Conservation (phyloP, 2,797 vertebrate species). For the Karalla daura region DNA sequence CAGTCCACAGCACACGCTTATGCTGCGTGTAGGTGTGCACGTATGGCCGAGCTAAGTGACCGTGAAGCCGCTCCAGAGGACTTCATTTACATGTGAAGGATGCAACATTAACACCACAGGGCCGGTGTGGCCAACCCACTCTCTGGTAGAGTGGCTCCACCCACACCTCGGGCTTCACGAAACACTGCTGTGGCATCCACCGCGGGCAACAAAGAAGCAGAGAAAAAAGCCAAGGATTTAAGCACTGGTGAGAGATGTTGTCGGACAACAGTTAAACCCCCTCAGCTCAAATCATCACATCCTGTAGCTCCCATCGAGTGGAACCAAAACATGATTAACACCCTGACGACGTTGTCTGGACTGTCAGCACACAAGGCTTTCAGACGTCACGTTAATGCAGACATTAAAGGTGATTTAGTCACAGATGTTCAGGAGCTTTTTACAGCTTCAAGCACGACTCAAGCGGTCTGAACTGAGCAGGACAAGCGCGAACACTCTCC, state of each 20-base stretch:
- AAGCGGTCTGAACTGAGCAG: slow-evolving; percentile 11
- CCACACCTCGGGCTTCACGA: slow-evolving; percentile 39
- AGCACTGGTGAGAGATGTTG: not conserved
- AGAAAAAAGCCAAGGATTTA: not conserved
- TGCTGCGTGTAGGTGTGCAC: slow-evolving; percentile 36
- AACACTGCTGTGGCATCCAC: slow-evolving; percentile 7
- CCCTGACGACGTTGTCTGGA: not conserved
- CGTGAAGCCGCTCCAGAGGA: slow-evolving; percentile 32
- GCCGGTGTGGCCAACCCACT: slow-evolving; percentile 38
- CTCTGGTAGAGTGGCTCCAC: slow-evolving; percentile 44
- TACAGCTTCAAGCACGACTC: slow-evolving; percentile 22
- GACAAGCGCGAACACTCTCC: not conserved
- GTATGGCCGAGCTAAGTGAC: slow-evolving; percentile 42
- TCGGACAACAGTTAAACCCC: slow-evolving; percentile 12
- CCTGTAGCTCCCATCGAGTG: slow-evolving; percentile 10
- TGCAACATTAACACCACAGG: slow-evolving; percentile 29
- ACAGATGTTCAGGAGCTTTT: slow-evolving; percentile 26
- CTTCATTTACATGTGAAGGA: slow-evolving; percentile 56
- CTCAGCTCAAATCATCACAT: slow-evolving; percentile 20
- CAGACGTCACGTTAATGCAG: slow-evolving; percentile 15
- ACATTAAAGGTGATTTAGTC: slow-evolving; percentile 11
- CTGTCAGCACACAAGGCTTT: not conserved
- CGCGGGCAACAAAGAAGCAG: not conserved
- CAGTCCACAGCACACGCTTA: not conserved
- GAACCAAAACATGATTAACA: slow-evolving; percentile 8